Conservation (phyloP, 1,140 invertebrate genomes). For the Platorchestia sp. region DNA sequence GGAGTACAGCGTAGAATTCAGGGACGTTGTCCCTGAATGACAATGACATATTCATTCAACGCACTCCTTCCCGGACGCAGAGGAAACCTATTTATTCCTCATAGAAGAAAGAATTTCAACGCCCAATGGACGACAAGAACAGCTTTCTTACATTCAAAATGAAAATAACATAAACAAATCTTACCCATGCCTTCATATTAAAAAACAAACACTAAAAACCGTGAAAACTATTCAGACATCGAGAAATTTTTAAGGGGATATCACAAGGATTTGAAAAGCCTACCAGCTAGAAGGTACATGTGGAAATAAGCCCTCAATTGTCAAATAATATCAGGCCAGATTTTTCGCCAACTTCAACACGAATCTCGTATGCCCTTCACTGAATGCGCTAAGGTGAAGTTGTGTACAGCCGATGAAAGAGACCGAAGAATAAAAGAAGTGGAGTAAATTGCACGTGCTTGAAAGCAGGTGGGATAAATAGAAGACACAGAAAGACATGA, state of each 20-base stretch:
- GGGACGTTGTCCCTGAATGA: too few relatives aligned
- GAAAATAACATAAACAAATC: background rate
- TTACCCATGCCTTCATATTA: background rate
- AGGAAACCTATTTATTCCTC: background rate
- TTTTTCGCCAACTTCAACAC: too few relatives aligned
- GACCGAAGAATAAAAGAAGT: background rate
- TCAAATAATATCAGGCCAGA: too few relatives aligned
- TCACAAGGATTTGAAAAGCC: background rate
- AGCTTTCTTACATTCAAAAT: background rate
- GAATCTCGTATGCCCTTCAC: too few relatives aligned
- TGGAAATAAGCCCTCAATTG: too few relatives aligned
- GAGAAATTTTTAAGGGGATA: background rate
- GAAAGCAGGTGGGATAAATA: background rate
- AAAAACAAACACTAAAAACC: background rate
- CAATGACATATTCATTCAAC: too few relatives aligned
- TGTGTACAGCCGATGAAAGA: background rate
- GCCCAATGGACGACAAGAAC: background rate
- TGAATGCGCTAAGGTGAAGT: background rate
- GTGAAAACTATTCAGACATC: background rate
- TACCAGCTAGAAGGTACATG: too few relatives aligned
- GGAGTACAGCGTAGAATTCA: too few relatives aligned
- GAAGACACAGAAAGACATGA: background rate
- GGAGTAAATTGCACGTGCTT: background rate
- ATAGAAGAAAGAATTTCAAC: background rate
- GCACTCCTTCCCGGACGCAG: too few relatives aligned